A percentile compares a stretch with the other conserved stretches of the same genome.
Conservation (phyloP, 2,113 vertebrate species). For the Callionymus lyra region DNA sequence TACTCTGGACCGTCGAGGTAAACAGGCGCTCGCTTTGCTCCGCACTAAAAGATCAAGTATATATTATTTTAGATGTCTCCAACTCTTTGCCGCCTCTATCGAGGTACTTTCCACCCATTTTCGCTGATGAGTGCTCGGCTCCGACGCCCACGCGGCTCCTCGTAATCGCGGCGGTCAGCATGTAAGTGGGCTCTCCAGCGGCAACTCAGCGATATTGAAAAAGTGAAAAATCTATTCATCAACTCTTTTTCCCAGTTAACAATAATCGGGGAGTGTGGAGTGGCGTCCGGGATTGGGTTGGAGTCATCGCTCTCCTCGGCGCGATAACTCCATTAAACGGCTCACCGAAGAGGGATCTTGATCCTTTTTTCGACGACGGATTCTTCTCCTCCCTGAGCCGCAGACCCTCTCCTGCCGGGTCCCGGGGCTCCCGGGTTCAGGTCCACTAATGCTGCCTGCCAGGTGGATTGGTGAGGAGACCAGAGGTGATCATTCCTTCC, state of each 20-base stretch:
- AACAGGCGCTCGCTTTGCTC: conserved; percentile 27
- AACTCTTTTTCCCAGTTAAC: conserved; percentile 63
- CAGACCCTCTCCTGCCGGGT: conserved; percentile 38
- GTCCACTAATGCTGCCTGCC: conserved; percentile 51
- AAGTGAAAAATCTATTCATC: conserved; percentile 67
- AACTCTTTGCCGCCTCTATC: conserved; percentile 43
- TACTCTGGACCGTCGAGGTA: conserved; percentile 21
- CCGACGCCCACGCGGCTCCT: conserved; percentile 57
- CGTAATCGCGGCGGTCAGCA: conserved; percentile 66
- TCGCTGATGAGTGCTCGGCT: conserved; percentile 59
- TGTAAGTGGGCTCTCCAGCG: conserved; percentile 62
- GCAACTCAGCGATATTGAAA: conserved; percentile 65
- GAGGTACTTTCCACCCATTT: conserved; percentile 60
- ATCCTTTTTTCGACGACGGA: conserved; percentile 24
- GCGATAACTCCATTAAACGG: conserved; percentile 61
- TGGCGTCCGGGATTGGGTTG: conserved; percentile 53
- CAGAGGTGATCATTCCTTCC: conserved; percentile 53
- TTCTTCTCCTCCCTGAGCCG: conserved; percentile 24
- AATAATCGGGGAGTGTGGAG: conserved; percentile 61
- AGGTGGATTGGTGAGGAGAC: conserved; percentile 54
- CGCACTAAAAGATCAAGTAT: conserved; percentile 42
- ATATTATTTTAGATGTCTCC: conserved; percentile 51
- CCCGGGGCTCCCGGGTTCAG: conserved; percentile 31
- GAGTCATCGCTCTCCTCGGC: conserved; percentile 55
- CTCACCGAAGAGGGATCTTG: conserved; percentile 39